A percentile compares a stretch with the other conserved stretches of the same genome.
Evolutionary conservation across 1,140 invertebrate genomes (phyloP).

Genomic region (Drosophila gunungcola): DNA sequence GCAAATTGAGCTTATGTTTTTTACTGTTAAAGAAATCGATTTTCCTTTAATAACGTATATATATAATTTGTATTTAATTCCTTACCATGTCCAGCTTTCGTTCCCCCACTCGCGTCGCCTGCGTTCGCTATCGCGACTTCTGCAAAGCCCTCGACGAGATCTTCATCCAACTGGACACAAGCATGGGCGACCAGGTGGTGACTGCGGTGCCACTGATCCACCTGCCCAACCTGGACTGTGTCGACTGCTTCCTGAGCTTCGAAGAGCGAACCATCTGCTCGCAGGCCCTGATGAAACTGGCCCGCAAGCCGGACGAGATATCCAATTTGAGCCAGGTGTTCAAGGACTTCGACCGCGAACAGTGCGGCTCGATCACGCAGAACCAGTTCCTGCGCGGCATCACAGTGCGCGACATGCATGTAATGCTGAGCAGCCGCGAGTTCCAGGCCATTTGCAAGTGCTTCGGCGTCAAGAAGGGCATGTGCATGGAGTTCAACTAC

Average conservation of each 20-base stretch:
- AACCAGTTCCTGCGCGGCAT: constrained; percentile 87
- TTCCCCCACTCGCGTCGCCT: constrained; percentile 86
- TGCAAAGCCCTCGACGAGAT: constrained; percentile 88
- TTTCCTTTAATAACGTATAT: neutral
- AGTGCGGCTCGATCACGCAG: constrained; percentile 87
- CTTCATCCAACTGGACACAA: constrained; percentile 88
- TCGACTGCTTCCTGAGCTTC: constrained; percentile 89
- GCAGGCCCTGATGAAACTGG: constrained; percentile 87
- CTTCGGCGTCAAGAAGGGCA: constrained; percentile 87
- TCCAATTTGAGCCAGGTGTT: constrained; percentile 86
- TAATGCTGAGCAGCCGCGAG: constrained; percentile 87
- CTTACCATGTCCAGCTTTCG: constrained; percentile 86
- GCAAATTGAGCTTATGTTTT: too few species aligned
- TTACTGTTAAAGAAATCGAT: too few species aligned
- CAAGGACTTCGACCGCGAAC: constrained; percentile 88
- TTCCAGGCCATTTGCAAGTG: constrained; percentile 88
- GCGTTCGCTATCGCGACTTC: constrained; percentile 88
- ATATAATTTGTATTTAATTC: neutral
- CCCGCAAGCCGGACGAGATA: constrained; percentile 87
- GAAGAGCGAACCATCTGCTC: constrained; percentile 87
- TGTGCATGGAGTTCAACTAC: constrained; percentile 79
- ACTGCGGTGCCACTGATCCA: constrained; percentile 88
- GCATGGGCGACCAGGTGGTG: constrained; percentile 85
- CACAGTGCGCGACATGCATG: constrained; percentile 87
- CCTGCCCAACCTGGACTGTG: constrained; percentile 86